phyloP scores from a whole-genome alignment of 1,140 invertebrate genomes.

The Sweltsa coloradensis region DNA sequence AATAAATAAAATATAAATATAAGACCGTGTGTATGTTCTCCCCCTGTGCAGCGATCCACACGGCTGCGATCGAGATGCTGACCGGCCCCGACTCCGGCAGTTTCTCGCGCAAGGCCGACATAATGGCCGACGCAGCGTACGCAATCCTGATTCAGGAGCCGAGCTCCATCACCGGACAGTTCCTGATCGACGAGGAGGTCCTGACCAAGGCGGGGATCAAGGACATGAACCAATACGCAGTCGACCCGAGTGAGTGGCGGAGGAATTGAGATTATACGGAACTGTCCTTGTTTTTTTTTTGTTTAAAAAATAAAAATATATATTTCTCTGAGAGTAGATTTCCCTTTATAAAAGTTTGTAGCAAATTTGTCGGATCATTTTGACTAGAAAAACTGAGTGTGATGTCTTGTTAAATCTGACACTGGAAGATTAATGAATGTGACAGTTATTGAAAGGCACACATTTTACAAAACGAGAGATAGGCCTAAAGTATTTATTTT shows the following conservation, averaged over 20 bases:
- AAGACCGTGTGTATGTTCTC: conserved; percentile 22
- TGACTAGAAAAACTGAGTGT: too few relatives aligned
- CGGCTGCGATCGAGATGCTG: conserved; percentile 95
- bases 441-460: too few relatives aligned
- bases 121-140: conserved; percentile 94
- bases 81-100: conserved; percentile 47
- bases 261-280: too few relatives aligned
- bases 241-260: conserved; percentile 53
- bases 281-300: too few relatives aligned
- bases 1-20: conserved; percentile 3
- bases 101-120: conserved; percentile 66
- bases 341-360: too few relatives aligned
- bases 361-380: too few relatives aligned
- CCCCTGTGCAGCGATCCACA: conserved; percentile 80
- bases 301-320: too few relatives aligned
- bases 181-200: conserved; percentile 89
- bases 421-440: too few relatives aligned
- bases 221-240: conserved; percentile 78
- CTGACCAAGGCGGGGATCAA: conserved; percentile 65
- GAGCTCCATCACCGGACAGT: conserved; percentile 73
- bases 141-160: conserved; percentile 70
- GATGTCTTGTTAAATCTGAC: too few relatives aligned
- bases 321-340: too few relatives aligned
- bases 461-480: too few relatives aligned
- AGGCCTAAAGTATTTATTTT: too few relatives aligned